These are phyloP conservation scores for Petromus typicus DNA, from an alignment of 2,113 vertebrate species.

Conservation along the genomic window DNA sequence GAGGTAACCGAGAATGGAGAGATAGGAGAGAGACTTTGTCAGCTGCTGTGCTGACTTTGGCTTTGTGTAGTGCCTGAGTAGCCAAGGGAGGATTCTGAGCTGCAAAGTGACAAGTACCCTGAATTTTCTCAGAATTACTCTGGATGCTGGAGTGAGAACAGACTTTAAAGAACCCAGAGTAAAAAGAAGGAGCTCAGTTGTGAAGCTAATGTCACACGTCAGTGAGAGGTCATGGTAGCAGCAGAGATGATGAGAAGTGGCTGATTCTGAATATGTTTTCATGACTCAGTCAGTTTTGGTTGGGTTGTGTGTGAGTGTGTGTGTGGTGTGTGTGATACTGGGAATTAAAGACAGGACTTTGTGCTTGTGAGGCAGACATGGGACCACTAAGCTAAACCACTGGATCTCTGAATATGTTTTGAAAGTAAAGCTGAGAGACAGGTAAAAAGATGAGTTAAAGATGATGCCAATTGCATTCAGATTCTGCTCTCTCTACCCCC, in stretches of 20 bases:
- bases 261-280: background rate
- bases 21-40: background rate
- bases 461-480: background rate
- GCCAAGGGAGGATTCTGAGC: background rate
- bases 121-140: background rate
- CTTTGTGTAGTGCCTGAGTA: background rate
- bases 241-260: background rate
- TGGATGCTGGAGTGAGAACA: background rate
- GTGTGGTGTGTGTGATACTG: no score
- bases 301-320: no score
- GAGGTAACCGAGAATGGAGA: background rate
- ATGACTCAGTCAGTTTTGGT: background rate
- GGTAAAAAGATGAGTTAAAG: background rate
- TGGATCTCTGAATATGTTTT: background rate
- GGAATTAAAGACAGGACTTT: no score
- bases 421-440: background rate
- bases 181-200: background rate
- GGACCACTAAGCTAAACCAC: no score
- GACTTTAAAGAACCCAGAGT: background rate
- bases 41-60: background rate
- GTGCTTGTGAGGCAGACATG: no score
- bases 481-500: background rate
- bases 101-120: background rate
- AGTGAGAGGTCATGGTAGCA: background rate
- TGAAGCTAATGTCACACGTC: background rate